These are phyloP conservation scores for Ciconia stormi DNA, from an alignment of 2,113 vertebrate species.

Conservation along the genomic window DNA sequence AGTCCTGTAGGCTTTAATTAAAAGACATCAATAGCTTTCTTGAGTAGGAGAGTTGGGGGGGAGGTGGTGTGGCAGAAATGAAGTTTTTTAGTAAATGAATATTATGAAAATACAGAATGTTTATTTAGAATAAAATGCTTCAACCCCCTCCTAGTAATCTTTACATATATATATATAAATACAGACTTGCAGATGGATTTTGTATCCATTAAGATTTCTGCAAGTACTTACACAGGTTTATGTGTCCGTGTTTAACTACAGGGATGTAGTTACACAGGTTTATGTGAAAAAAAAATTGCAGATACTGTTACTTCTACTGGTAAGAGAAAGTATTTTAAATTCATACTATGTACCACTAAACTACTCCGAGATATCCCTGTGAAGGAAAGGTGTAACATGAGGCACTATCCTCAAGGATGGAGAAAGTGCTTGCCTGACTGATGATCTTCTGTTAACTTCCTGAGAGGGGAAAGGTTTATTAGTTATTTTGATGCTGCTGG, in stretches of 20 bases:
- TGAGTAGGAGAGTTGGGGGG: too few relatives aligned
- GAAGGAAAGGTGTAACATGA: background rate
- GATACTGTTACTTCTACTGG: background rate
- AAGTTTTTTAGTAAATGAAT: background rate
- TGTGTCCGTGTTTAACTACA: background rate
- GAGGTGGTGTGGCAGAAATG: background rate
- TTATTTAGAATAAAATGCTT: background rate
- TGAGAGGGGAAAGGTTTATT: background rate
- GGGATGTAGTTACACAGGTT: background rate
- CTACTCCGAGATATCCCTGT: background rate
- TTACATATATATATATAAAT: background rate
- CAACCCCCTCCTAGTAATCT: background rate
- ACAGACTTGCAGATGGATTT: background rate
- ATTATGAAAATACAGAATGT: background rate
- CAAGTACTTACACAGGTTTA: background rate
- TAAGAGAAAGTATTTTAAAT: background rate
- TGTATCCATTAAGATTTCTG: background rate
- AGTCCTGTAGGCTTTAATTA: background rate
- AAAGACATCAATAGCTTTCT: background rate
- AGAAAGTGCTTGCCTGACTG: background rate
- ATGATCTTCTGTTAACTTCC: background rate
- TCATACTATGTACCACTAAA: background rate
- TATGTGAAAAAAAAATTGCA: background rate
- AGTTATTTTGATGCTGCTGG: background rate
- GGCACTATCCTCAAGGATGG: background rate